Percentiles rank a stretch among this genome's conserved stretches.
phyloP scores from a whole-genome alignment of 1,140 invertebrate species.

The Stenopsyche tienmushanensis region DNA sequence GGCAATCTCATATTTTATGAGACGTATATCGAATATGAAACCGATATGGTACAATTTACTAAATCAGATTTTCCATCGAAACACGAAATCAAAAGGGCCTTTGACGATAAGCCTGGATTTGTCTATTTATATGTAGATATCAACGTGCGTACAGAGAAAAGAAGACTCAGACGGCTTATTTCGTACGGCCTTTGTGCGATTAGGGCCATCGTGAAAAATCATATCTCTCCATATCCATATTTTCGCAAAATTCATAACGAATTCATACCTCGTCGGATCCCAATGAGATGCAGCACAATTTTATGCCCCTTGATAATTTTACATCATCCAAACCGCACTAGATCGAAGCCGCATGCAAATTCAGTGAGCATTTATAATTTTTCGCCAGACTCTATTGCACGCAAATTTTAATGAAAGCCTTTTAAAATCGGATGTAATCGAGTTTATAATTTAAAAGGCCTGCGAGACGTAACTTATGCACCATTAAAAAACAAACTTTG shows the following conservation, averaged over 20 bases:
- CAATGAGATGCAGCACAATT: too few species aligned
- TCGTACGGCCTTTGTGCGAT: conserved; percentile 2
- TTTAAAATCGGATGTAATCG: conserved; percentile 18
- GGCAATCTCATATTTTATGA: neutral
- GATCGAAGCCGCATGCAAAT: too few species aligned
- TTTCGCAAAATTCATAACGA: too few species aligned
- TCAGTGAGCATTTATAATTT: neutral
- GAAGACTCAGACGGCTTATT: conserved; percentile 7
- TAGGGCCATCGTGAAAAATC: neutral
- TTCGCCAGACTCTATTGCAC: neutral
- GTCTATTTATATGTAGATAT: conserved; percentile 12
- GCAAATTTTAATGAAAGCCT: conserved; percentile 10
- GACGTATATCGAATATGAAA: neutral
- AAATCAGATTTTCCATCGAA: conserved; percentile 10
- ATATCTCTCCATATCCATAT: neutral
- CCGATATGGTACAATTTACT: conserved; percentile 10
- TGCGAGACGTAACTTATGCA: conserved; percentile 18
- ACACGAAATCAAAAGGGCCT: conserved; percentile 7
- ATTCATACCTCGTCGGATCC: too few species aligned
- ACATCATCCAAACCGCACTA: too few species aligned
- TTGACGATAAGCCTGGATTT: conserved; percentile 11
- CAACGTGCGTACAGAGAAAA: neutral
- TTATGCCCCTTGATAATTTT: too few species aligned
- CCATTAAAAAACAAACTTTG: conserved; percentile 22
- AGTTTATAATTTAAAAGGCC: conserved; percentile 23